Conservation (phyloP, 1,140 invertebrate species). For the Caenorhabditis brenneri region DNA sequence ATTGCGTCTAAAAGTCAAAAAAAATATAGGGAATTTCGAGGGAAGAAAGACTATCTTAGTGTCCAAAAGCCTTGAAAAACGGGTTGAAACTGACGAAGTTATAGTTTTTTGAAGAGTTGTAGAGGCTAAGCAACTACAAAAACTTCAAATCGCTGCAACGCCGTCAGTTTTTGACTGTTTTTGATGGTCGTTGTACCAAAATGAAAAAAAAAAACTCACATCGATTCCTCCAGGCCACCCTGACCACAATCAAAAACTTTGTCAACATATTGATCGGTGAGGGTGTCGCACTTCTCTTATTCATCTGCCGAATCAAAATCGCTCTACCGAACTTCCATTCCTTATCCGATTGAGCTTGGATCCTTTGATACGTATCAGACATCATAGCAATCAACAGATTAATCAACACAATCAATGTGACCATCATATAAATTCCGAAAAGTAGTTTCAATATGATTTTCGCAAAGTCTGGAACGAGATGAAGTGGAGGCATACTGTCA, state of each 20-base stretch:
- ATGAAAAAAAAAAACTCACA: constrained; percentile 47
- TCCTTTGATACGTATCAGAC: constrained; percentile 98
- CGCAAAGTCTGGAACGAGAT: constrained; percentile 74
- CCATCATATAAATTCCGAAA: constrained; percentile 95
- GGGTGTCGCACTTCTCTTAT: constrained; percentile 93
- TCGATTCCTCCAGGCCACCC: constrained; percentile 69
- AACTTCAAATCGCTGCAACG: no score
- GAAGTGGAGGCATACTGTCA: constrained; percentile 75
- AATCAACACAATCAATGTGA: constrained; percentile 94
- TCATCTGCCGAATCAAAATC: constrained; percentile 97
- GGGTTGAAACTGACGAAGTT: no score
- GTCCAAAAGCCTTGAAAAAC: no score
- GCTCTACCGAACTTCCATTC: constrained; percentile 99
- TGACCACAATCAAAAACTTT: constrained; percentile 75
- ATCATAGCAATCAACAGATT: constrained; percentile 99
- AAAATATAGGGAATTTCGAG: no score
- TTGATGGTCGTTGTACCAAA: no score
- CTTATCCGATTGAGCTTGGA: constrained; percentile 98
- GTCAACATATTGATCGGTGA: constrained; percentile 94
- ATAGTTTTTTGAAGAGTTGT: no score
- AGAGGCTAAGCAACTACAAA: no score
- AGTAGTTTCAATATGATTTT: constrained; percentile 73
- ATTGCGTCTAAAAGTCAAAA: no score
- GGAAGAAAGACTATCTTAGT: no score
- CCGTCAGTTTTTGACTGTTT: no score